These are phyloP conservation scores for Lipophrys pholis DNA, from an alignment of 2,113 vertebrate genomes.

Conservation along the genomic window DNA sequence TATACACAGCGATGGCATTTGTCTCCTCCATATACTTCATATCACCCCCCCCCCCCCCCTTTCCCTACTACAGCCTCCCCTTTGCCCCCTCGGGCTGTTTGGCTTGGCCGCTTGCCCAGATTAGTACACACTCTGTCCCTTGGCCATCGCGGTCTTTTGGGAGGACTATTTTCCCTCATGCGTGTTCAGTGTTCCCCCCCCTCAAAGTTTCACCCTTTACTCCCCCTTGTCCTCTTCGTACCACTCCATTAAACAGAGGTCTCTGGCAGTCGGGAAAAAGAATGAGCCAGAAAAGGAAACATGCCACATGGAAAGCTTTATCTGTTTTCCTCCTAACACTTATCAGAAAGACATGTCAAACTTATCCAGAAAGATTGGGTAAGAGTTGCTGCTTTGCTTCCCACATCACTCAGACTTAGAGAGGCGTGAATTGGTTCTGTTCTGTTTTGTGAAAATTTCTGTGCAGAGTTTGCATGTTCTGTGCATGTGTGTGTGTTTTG, in stretches of 20 bases:
- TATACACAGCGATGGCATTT: slow-evolving; percentile 52
- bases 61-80: slow-evolving; percentile 28
- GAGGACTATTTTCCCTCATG: slow-evolving; percentile 69
- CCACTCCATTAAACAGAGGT: slow-evolving; percentile 55
- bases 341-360: slow-evolving; percentile 59
- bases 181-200: slow-evolving; percentile 43
- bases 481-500: too few species aligned
- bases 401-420: slow-evolving; percentile 37
- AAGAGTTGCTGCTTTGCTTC: slow-evolving; percentile 39
- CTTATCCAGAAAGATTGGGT: slow-evolving; percentile 42
- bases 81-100: slow-evolving; percentile 64
- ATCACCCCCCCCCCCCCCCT: slow-evolving; percentile 24
- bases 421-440: slow-evolving; percentile 16
- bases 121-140: slow-evolving; percentile 50
- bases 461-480: too few species aligned
- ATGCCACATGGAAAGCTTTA: slow-evolving; percentile 68
- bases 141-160: slow-evolving; percentile 52
- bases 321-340: slow-evolving; percentile 59
- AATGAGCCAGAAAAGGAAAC: slow-evolving; percentile 58
- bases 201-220: slow-evolving; percentile 37
- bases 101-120: slow-evolving; percentile 62
- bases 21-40: slow-evolving; percentile 53
- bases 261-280: slow-evolving; percentile 46
- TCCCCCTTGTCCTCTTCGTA: slow-evolving; percentile 47
- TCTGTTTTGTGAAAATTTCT: slow-evolving; percentile 16